These are phyloP conservation scores for Mixornis gularis DNA, from an alignment of 2,113 vertebrate species.

Conservation along the genomic window DNA sequence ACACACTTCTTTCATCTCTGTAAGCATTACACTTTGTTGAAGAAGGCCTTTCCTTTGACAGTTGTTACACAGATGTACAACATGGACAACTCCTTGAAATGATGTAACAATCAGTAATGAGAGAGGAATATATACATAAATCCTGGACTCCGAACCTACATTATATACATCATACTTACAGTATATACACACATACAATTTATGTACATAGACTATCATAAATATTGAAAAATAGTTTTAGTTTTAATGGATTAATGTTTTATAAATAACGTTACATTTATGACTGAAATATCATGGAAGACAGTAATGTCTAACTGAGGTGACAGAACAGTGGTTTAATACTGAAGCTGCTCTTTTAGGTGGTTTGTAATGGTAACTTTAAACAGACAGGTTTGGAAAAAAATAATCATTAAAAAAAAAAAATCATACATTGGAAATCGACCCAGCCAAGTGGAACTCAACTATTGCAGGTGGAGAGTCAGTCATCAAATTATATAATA, in stretches of 20 bases:
- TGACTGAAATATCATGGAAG: constrained; percentile 86
- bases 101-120: constrained; percentile 60
- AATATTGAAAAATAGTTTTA: constrained; percentile 99
- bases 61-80: constrained; percentile 53
- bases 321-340: constrained; percentile 77
- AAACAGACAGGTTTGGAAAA: constrained; percentile 32
- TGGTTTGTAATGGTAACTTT: constrained; percentile 52
- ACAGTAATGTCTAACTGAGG: constrained; percentile 75
- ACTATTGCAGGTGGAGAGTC: constrained; percentile 36
- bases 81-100: constrained; percentile 63
- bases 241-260: constrained; percentile 87
- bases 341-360: constrained; percentile 74
- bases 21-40: constrained; percentile 10
- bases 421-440: not conserved
- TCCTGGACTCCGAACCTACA: constrained; percentile 57
- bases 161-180: constrained; percentile 84
- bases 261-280: constrained; percentile 93
- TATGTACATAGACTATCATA: constrained; percentile 86
- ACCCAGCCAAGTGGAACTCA: constrained; percentile 56
- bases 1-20: constrained; percentile 1
- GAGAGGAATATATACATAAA: constrained; percentile 73
- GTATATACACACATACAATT: constrained; percentile 77
- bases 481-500: not conserved
- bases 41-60: constrained; percentile 39
- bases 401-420: not conserved